Conservation (phyloP, 2,888 invertebrate genomes). For the Spodoptera littoralis region DNA sequence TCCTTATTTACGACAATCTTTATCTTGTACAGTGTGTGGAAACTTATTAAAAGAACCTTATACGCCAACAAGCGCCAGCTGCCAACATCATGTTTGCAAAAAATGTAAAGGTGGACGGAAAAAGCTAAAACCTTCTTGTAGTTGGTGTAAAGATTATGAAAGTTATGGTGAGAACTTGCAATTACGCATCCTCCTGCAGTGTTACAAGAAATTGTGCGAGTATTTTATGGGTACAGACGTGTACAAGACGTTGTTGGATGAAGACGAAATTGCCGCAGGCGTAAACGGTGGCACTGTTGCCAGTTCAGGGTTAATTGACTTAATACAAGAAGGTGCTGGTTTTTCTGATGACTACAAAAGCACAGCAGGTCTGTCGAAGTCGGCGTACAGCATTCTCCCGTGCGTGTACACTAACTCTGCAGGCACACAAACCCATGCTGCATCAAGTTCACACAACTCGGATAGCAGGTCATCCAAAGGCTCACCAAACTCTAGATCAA, state of each 20-base stretch:
- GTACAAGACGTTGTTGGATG: conserved; percentile 89
- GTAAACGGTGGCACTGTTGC: conserved; percentile 86
- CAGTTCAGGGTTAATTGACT: conserved; percentile 90
- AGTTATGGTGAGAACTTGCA: conserved; percentile 95
- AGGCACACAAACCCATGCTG: conserved; percentile 81
- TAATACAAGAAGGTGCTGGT: conserved; percentile 94
- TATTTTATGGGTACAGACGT: conserved; percentile 93
- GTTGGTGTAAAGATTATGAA: conserved; percentile 95
- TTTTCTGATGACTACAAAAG: conserved; percentile 93
- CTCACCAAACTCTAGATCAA: conserved; percentile 79
- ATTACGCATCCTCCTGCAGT: conserved; percentile 94
- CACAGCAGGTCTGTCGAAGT: conserved; percentile 92
- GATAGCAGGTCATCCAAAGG: conserved; percentile 76
- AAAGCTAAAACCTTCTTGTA: conserved; percentile 94
- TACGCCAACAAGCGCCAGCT: conserved; percentile 93
- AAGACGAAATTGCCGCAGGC: conserved; percentile 86
- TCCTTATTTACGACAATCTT: conserved; percentile 94
- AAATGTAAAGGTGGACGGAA: conserved; percentile 95
- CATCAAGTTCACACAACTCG: conserved; percentile 73
- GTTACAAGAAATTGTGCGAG: conserved; percentile 96
- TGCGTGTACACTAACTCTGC: conserved; percentile 92
- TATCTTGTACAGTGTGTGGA: conserved; percentile 97
- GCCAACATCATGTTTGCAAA: conserved; percentile 96
- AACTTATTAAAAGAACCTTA: conserved; percentile 94
- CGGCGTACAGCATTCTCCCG: conserved; percentile 92